Base-by-base conservation (phyloP, 2,113 vertebrate species). In the Toxotes jaculatrix region DNA sequence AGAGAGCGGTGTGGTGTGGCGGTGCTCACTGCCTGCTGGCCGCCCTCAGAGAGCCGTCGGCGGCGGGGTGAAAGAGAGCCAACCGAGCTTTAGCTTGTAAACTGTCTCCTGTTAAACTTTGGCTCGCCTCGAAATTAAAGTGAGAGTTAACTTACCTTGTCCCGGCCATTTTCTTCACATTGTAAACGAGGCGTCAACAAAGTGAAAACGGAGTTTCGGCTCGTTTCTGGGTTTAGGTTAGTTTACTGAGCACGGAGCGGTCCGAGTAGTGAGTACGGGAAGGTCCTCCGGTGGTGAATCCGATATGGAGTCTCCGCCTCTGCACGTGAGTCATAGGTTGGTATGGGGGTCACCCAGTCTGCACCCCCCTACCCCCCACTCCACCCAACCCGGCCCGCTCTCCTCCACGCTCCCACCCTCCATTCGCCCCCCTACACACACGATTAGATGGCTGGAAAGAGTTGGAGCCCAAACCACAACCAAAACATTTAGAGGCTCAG, bases 151-250 rank as follows among this genome's bases (percentile, higher is more conserved):
- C 92, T 84, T 84, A 95, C 95, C 93, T 94, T 71, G 91, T 92
- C 32, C 76, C 93, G 64, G 94, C 79, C 95, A 95, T 95, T 87
- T 87, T 86, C 80, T 90, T 95, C 91, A 95, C 95, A 95, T 95
- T 84, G 85, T 94, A 86, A 90, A 75, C 71, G 14, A 74, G 10
- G 7, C 60, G 69, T 36, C 53, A 53, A 69, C 27, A 4, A n/a
- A 19, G 14, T 1, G 23, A 45, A 73, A 68, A 57, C n/a, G 0
- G 0, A 36, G 36, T 36, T 64, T 21, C 1, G 0, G 55, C 36
- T 17, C 16, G 7, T 60, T 0, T 65, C 9, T 16, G 36, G 5
- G 1, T 19, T 63, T 32, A 65, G 10, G 23, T 61, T 8, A 5
- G 3, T 31, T 77, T 60, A 27, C 12, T 31, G 62, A 59, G 32